These are phyloP conservation scores for Galleria mellonella DNA, from an alignment of 1,140 invertebrate genomes.

Conservation along the genomic window DNA sequence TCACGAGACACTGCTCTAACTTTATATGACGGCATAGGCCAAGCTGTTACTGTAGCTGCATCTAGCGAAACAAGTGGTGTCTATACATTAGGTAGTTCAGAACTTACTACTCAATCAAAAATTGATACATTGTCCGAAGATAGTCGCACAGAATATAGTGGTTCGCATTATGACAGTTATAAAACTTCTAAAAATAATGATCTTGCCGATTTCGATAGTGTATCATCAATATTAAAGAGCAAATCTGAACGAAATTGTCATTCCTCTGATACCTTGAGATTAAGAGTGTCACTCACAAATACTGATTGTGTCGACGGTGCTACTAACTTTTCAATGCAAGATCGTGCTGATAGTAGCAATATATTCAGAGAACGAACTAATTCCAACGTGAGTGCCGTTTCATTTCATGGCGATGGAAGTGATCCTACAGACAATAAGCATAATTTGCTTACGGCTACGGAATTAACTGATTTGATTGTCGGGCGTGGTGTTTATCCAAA, in stretches of 20 bases:
- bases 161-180: constrained; percentile 73
- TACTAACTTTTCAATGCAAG: constrained; percentile 30
- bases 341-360: constrained; percentile 40
- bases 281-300: constrained; percentile 31
- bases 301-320: constrained; percentile 73
- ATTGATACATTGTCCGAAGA: constrained; percentile 47
- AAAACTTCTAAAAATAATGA: constrained; percentile 63
- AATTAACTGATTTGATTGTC: constrained; percentile 87
- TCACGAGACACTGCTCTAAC: constrained; percentile 71
- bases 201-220: constrained; percentile 63
- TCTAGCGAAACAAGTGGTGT: constrained; percentile 86
- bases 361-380: constrained; percentile 80
- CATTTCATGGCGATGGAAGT: constrained; percentile 89
- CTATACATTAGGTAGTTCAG: constrained; percentile 84
- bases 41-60: constrained; percentile 66
- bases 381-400: constrained; percentile 83
- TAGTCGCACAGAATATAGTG: constrained; percentile 56
- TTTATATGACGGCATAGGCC: constrained; percentile 61
- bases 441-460: constrained; percentile 83
- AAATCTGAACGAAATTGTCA: constrained; percentile 47
- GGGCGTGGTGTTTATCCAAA: constrained; percentile 84
- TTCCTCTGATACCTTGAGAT: constrained; percentile 25
- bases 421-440: constrained; percentile 87
- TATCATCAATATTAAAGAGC: constrained; percentile 64
- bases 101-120: constrained; percentile 71